Evolutionary conservation across 2,113 vertebrate species (phyloP).

Genomic region (Muntiacus reevesi): DNA sequence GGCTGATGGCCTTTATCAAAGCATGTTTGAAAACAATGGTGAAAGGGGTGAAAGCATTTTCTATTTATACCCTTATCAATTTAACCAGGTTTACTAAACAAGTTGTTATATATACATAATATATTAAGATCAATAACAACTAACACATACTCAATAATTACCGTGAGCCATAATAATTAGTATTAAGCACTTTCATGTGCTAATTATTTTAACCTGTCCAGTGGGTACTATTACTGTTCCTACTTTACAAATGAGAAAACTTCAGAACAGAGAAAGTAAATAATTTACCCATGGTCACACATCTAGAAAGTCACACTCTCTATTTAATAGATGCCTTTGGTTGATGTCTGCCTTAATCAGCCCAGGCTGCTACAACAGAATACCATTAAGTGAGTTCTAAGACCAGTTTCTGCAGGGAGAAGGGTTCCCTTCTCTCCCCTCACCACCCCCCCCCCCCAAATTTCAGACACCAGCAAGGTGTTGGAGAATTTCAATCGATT

Average conservation of each 20-base stretch:
- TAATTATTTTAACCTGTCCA: neutral
- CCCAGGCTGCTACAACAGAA: neutral
- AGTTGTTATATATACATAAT: neutral
- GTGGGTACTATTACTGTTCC: neutral
- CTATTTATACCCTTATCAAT: neutral
- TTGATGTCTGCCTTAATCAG: neutral
- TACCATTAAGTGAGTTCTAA: neutral
- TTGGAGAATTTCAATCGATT: neutral
- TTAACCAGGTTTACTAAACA: neutral
- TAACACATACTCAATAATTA: neutral
- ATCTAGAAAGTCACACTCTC: neutral
- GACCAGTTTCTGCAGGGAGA: neutral
- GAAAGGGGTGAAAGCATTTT: neutral
- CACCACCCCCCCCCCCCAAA: neutral
- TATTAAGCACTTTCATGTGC: neutral
- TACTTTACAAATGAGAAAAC: neutral
- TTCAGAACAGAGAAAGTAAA: neutral
- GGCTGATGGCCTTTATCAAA: neutral
- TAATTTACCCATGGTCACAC: neutral
- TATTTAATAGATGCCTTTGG: neutral
- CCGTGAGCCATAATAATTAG: neutral
- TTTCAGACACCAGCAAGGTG: neutral
- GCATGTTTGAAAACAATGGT: neutral
- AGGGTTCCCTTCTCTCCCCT: fast-evolving
- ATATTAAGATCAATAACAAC: neutral